Evolutionary conservation across 2,797 vertebrate genomes (phyloP), one percentile per base, ranked within the genome.

Genomic region (Peromyscus melanophrys): DNA sequence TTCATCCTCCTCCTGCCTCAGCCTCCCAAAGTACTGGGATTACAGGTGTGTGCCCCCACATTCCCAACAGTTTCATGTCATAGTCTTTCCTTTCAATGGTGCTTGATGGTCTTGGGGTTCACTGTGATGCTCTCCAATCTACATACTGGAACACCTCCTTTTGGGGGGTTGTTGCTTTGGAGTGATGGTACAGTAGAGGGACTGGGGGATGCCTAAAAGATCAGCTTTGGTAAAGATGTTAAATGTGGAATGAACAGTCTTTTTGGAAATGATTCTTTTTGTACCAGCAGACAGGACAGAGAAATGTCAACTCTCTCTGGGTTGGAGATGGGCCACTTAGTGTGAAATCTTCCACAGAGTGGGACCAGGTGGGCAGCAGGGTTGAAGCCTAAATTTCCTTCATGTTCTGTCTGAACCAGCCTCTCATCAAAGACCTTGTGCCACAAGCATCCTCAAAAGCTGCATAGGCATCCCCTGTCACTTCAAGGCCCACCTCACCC

Each of bases 81-180:
- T 94, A 81, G 92, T 97, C 78, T 96, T 97, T 96, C 84, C 94
- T 90, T 94, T 97, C 93, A 95, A 93, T 95, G 97, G 94, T 17
- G 7, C 90, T 97, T 96, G 97, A 91, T 97, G 4, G 2, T 89
- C 97, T 96, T 97, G 59, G 81, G 94, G 63, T 59, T 96, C 94
- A 94, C 80, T 69, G 86, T 27, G 85, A 6, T 1, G 25, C 90
- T 43, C 46, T 61, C 76, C 12, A 67, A 57, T 84, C 73, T 4
- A 4, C 17, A 82, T 59, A 96, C 76, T 61, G 25, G 77, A 49
- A 25, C 21, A 61, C 91, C 11, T 87, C 89, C 89, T 46, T 83
- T 63, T 94, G 92, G 52, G 89, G 94, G 57, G 25, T 88, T n/a
- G 83, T 96, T 65, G 89, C 86, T 31, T 16, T 13, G 77, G 80